These are phyloP conservation scores for Ellobium chinense DNA, from an alignment of 2,888 invertebrate species.

Conservation along the genomic window DNA sequence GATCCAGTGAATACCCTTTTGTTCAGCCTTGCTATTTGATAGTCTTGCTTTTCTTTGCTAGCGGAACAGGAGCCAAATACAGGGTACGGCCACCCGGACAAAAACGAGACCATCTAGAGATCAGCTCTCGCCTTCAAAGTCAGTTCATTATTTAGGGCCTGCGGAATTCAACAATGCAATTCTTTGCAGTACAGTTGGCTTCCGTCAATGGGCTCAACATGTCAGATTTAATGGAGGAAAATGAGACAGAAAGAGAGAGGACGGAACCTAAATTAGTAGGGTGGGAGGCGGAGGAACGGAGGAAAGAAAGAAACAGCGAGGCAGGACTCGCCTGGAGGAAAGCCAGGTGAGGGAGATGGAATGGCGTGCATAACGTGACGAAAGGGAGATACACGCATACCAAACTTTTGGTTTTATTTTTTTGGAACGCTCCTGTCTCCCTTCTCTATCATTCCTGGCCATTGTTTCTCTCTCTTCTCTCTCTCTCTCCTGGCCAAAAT, in stretches of 20 bases:
- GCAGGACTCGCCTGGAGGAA: too few relatives aligned
- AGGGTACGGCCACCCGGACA: neutral
- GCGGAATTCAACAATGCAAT: neutral
- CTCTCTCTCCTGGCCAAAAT: too few relatives aligned
- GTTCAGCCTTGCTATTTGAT: constrained; percentile 40
- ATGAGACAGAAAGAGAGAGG: neutral
- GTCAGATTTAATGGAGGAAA: neutral
- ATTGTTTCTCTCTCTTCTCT: too few relatives aligned
- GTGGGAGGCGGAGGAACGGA: too few relatives aligned
- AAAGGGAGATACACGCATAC: too few relatives aligned
- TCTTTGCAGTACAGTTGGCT: neutral
- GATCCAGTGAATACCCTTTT: constrained; percentile 30
- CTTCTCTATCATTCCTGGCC: too few relatives aligned
- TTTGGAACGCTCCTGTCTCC: too few relatives aligned
- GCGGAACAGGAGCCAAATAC: neutral
- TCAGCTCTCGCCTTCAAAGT: neutral
- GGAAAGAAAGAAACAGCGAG: too few relatives aligned
- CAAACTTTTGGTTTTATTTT: too few relatives aligned
- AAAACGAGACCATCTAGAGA: neutral
- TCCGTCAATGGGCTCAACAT: neutral
- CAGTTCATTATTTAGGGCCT: neutral
- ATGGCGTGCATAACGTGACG: too few relatives aligned
- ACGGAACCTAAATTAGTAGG: neutral
- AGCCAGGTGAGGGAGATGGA: too few relatives aligned
- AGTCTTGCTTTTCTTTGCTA: constrained; percentile 33